A percentile compares a stretch with the other conserved stretches of the same genome.
phyloP scores from a whole-genome alignment of 2,113 vertebrate species.

The Tyrannus savana region DNA sequence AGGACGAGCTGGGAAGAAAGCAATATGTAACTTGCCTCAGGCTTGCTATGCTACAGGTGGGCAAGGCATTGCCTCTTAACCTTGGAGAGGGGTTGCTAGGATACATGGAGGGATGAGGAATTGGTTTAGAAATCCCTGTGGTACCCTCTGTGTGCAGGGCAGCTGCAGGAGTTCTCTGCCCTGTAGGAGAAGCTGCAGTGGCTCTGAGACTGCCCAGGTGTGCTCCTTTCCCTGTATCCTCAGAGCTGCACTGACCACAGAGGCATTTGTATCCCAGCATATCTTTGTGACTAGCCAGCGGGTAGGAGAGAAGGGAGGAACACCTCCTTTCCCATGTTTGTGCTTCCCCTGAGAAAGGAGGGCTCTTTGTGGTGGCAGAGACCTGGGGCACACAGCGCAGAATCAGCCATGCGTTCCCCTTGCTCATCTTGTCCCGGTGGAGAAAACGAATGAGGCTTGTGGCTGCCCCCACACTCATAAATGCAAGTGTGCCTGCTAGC shows the following conservation, averaged over 20 bases:
- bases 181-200: background rate
- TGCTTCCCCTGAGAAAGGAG: background rate
- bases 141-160: background rate
- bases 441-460: background rate
- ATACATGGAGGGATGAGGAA: background rate
- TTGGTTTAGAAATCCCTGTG: background rate
- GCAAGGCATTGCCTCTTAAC: background rate
- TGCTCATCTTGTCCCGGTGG: background rate
- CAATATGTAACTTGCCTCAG: background rate
- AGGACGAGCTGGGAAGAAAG: background rate
- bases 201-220: background rate
- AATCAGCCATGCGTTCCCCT: background rate
- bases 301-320: background rate
- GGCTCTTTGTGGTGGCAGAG: background rate
- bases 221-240: background rate
- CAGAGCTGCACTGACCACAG: accelerated
- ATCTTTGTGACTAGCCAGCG: background rate
- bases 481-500: background rate
- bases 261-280: background rate
- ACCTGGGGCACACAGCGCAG: accelerated
- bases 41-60: slow-evolving; percentile 14
- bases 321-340: background rate
- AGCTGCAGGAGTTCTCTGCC: background rate
- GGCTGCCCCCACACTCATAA: background rate
- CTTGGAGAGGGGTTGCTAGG: slow-evolving; percentile 41